Conservation (phyloP, 2,113 vertebrate genomes). For the Hydropotes inermis region DNA sequence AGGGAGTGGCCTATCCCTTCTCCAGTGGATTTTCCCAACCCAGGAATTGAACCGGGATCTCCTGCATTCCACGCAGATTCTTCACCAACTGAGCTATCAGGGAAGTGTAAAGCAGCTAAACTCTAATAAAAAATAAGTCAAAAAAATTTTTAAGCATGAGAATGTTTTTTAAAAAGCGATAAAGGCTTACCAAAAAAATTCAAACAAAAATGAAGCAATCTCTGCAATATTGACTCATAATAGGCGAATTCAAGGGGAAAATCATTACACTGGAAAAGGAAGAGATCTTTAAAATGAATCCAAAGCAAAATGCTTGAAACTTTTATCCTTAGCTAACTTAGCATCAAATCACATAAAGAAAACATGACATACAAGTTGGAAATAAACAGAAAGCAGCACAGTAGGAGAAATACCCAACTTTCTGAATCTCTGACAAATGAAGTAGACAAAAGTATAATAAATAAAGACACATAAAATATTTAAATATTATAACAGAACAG, state of each 20-base stretch:
- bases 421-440: not conserved
- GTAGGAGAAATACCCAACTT: not conserved
- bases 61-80: not conserved
- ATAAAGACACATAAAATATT: not conserved
- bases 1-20: not conserved
- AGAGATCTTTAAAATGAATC: not conserved
- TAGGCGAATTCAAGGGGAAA: not conserved
- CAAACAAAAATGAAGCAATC: not conserved
- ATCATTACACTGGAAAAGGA: not conserved
- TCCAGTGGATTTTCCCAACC: not conserved
- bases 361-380: not conserved
- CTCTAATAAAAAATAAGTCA: not conserved
- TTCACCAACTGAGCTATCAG: not conserved
- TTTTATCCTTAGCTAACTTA: not conserved
- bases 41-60: fast-evolving
- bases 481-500: not conserved
- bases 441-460: not conserved
- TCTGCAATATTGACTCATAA: not conserved
- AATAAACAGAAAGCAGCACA: not conserved
- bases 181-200: not conserved
- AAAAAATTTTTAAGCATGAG: not conserved
- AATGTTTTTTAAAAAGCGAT: not conserved
- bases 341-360: not conserved
- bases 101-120: not conserved
- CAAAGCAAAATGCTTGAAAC: not conserved